Evolutionary conservation across 2,113 vertebrate species (phyloP), one percentile per base, ranked within the genome.

Genomic region (Dromiciops gliroides): DNA sequence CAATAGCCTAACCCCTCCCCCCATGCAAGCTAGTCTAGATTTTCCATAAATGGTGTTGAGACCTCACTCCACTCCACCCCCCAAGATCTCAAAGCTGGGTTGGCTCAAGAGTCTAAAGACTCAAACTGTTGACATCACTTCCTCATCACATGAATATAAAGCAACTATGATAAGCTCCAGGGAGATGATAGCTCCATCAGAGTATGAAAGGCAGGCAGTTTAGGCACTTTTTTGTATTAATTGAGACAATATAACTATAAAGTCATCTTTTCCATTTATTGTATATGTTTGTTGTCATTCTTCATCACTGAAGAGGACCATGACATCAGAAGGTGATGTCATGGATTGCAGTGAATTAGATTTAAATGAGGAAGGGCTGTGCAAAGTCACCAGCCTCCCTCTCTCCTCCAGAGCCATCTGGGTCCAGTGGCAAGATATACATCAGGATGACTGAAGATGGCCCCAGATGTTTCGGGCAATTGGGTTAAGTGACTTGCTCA

Each of bases 211-310:
- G 44, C 19, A 83, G 67, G n/a, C 67, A 83, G n/a, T 23, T 44
- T 23, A 83, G 67, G 67, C 51, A 89, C 75, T 92, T 94, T 51
- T 8, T 94, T 92, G 31, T 16, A 95, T 89, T 48, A 90, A 83
- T 91, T 89, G 6, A 83, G n/a, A 44, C 37, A 83, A 83, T 83
- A 1, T 44, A 23, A 83, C 44, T 44, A 83, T 83, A 83, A 83
- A 83, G 23, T 44, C 31, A 75, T 75, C 56, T 75, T 75, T 75
- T 83, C n/a, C 23, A 7, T 83, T 83, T 44, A n/a, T n/a, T n/a
- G n/a, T n/a, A n/a, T n/a, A n/a, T n/a, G n/a, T n/a, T n/a, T n/a
- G n/a, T n/a, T n/a, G n/a, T n/a, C n/a, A n/a, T n/a, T n/a, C n/a
- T n/a, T n/a, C n/a, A n/a, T n/a, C n/a, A n/a, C n/a, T n/a, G n/a